Evolutionary conservation across 1,140 invertebrate species (phyloP).

Genomic region (Drosophila parabipectinata): DNA sequence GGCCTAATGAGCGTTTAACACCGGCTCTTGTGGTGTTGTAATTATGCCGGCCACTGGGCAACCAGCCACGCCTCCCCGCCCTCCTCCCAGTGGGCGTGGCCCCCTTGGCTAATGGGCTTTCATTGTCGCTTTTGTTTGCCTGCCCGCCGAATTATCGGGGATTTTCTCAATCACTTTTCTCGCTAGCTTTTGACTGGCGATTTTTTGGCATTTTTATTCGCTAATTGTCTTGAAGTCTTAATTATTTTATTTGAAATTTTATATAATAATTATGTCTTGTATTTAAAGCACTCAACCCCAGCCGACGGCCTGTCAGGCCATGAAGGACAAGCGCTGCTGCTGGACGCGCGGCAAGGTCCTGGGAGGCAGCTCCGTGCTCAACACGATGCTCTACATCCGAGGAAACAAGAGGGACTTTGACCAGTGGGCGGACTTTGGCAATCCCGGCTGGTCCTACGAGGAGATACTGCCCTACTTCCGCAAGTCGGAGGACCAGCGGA

Average conservation of each 20-base stretch:
- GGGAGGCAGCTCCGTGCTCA: slow-evolving; percentile 94
- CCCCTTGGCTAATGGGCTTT: slow-evolving; percentile 58
- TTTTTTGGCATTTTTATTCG: slow-evolving; percentile 17
- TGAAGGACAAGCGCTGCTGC: slow-evolving; percentile 91
- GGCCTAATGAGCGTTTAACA: slow-evolving; percentile 42
- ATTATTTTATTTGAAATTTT: neutral
- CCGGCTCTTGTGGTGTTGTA: slow-evolving; percentile 38
- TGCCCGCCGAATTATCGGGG: slow-evolving; percentile 24
- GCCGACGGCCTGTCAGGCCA: slow-evolving; percentile 92
- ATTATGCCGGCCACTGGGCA: slow-evolving; percentile 62
- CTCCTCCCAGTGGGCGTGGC: slow-evolving; percentile 45
- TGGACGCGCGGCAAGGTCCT: slow-evolving; percentile 94
- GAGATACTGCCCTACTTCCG: slow-evolving; percentile 94
- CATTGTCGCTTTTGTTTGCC: slow-evolving; percentile 58
- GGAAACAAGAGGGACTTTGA: slow-evolving; percentile 96
- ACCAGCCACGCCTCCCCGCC: neutral
- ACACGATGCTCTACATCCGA: slow-evolving; percentile 96
- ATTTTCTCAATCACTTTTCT: slow-evolving; percentile 24
- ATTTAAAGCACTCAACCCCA: slow-evolving; percentile 90
- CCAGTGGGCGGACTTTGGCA: slow-evolving; percentile 94
- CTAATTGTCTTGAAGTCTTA: slow-evolving; percentile 53
- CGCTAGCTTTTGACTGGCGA: slow-evolving; percentile 43
- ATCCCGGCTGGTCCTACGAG: slow-evolving; percentile 94
- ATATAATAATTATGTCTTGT: slow-evolving; percentile 20
- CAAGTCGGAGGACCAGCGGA: slow-evolving; percentile 93